Percentiles rank a stretch among this genome's conserved stretches.
phyloP scores from a whole-genome alignment of 2,113 vertebrate species.

The Tursiops truncatus region DNA sequence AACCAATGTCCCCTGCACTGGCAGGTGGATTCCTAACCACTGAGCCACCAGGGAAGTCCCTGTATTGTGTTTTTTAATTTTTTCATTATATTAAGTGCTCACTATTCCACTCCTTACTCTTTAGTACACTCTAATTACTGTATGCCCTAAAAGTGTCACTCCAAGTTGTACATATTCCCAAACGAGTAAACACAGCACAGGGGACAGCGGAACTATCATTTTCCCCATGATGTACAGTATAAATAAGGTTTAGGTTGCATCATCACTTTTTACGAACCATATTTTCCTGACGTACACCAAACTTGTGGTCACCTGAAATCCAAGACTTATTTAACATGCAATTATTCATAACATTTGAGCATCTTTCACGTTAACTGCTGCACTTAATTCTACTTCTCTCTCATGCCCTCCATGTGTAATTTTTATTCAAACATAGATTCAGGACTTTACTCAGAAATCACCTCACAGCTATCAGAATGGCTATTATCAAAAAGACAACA shows the following conservation, averaged over 20 bases:
- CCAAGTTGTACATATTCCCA: not conserved
- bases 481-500: not conserved
- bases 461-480: not conserved
- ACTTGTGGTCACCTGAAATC: not conserved
- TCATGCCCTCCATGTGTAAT: not conserved
- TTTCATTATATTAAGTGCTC: not conserved
- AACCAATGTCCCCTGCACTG: no score
- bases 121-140: not conserved
- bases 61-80: not conserved
- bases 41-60: no score
- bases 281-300: constrained; percentile 3
- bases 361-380: constrained; percentile 25
- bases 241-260: not conserved
- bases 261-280: not conserved
- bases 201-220: not conserved
- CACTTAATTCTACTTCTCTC: not conserved
- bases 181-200: not conserved
- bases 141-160: not conserved
- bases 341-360: not conserved
- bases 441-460: not conserved
- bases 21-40: no score
- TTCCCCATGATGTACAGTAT: not conserved
- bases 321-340: not conserved
- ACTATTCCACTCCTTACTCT: not conserved
- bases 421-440: constrained; percentile 24